Evolutionary conservation across 2,113 vertebrate species (phyloP).

Genomic region (Mixornis gularis): DNA sequence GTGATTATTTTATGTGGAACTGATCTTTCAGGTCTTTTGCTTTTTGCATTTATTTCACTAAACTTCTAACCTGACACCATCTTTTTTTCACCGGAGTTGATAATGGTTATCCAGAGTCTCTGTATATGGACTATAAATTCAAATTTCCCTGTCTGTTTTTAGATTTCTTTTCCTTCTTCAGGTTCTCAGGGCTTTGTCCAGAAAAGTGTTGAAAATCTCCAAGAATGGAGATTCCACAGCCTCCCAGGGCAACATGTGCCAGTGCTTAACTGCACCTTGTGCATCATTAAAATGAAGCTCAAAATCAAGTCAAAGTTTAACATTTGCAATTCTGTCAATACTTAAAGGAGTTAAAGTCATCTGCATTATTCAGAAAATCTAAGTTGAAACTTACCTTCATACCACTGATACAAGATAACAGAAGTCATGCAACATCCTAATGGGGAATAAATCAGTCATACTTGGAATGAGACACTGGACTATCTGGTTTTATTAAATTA

Average conservation of each 20-base stretch:
- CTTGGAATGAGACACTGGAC: neutral
- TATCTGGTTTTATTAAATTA: neutral
- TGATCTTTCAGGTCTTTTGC: neutral
- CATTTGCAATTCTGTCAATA: neutral
- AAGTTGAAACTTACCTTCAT: neutral
- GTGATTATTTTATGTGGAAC: neutral
- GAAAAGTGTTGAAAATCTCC: neutral
- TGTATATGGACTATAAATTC: neutral
- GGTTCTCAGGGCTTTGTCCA: neutral
- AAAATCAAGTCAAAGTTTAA: neutral
- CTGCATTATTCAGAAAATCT: conserved; percentile 2
- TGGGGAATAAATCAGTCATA: neutral
- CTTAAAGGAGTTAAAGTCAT: neutral
- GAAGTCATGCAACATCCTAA: neutral
- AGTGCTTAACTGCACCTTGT: neutral
- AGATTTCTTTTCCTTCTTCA: neutral
- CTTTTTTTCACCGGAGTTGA: neutral
- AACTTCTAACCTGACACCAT: neutral
- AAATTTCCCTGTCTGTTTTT: neutral
- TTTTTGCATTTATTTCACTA: neutral
- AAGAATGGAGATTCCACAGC: neutral
- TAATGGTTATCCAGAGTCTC: neutral
- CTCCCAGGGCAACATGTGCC: neutral
- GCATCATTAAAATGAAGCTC: neutral
- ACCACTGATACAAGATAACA: neutral